Base-by-base conservation (phyloP, 2,888 invertebrate species). In the Resseliella maxima region DNA sequence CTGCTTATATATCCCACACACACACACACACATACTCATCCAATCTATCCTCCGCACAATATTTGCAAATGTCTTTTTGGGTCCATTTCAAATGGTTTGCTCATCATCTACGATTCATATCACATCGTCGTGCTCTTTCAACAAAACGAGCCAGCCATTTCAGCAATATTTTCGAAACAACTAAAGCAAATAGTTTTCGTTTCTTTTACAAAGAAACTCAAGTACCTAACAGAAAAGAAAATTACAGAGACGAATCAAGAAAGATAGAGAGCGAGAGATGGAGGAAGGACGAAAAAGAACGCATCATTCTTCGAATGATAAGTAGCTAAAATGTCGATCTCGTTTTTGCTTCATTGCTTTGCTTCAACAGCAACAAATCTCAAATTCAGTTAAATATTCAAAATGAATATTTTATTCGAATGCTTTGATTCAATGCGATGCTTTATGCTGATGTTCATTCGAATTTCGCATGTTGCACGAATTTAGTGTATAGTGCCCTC, bases 111-210 rank as follows among this genome's bases (percentile, higher is more conserved):
- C 72, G 72, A 72, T 38, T 83, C 83, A 83, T 83, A 83, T 83
- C 83, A 83, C 83, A 83, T 83, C 38, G 83, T 36, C 83, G 38
- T 83, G 36, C 31, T 83, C 38, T 83, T 83, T 83, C 83, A 83
- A 2, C n/a, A n/a, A 38, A 36, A 38, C 38, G 38, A 83, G 36
- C 64, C 24, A 38, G 38, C 83, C 38, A 38, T 83, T 83, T 83
- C 38, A 83, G 38, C 38, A 38, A 83, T 83, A 36, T 83, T 72
- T 38, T 12, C 36, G 38, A 38, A 83, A 38, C 38, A 83, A 83
- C 83, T 83, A 36, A 83, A n/a, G 83, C n/a, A 72, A 72, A 72
- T 72, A 72, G 72, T 72, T 72, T 12, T 18, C 72, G 2, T 27
- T 72, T 27, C 15, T 31, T 0, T 2, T 27, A 5, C 5, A 59